Percentiles rank a stretch among this genome's conserved stretches.
Evolutionary conservation across 2,888 invertebrate genomes (phyloP).

Genomic region (Drosophila macrospina): DNA sequence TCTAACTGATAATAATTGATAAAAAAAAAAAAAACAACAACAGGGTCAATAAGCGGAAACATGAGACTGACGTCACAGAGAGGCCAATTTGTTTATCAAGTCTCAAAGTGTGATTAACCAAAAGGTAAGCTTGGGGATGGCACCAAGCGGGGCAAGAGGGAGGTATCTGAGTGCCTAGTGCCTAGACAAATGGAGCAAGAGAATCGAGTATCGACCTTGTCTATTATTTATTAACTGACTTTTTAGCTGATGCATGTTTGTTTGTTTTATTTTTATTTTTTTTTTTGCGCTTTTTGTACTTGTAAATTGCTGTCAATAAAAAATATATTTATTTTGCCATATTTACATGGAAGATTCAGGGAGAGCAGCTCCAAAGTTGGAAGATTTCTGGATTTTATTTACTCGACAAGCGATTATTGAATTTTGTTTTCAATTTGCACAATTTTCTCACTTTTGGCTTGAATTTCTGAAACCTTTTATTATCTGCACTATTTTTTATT

Average conservation of each 20-base stretch:
- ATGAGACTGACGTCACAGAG: slow-evolving; percentile 62
- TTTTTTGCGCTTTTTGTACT: slow-evolving; percentile 70
- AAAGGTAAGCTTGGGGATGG: slow-evolving; percentile 11
- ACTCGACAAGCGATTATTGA: slow-evolving; percentile 1
- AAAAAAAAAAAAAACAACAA: slow-evolving; percentile 39
- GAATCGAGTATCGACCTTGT: slow-evolving; percentile 21
- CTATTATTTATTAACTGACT: slow-evolving; percentile 16
- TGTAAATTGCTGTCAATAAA: slow-evolving; percentile 69
- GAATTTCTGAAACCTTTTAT: not conserved
- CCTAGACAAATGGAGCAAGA: slow-evolving; percentile 14
- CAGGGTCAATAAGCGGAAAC: slow-evolving; percentile 43
- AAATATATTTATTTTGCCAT: slow-evolving; percentile 31
- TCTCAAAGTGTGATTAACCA: slow-evolving; percentile 44
- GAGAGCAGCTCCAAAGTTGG: slow-evolving; percentile 3
- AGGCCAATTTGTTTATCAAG: slow-evolving; percentile 45
- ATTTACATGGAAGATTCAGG: slow-evolving; percentile 65
- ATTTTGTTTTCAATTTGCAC: slow-evolving; percentile 11
- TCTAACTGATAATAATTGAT: slow-evolving; percentile 57
- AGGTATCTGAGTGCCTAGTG: not conserved
- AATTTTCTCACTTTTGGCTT: slow-evolving; percentile 23
- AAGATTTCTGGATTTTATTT: slow-evolving; percentile 14
- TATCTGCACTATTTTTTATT: slow-evolving; percentile 21
- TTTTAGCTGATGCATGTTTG: slow-evolving; percentile 13
- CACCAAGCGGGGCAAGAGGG: not conserved
- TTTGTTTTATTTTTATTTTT: slow-evolving; percentile 14